Percentiles rank a stretch among this genome's conserved stretches.
These are phyloP conservation scores for Eristalis tenax DNA, from an alignment of 2,888 invertebrate species.

Conservation along the genomic window DNA sequence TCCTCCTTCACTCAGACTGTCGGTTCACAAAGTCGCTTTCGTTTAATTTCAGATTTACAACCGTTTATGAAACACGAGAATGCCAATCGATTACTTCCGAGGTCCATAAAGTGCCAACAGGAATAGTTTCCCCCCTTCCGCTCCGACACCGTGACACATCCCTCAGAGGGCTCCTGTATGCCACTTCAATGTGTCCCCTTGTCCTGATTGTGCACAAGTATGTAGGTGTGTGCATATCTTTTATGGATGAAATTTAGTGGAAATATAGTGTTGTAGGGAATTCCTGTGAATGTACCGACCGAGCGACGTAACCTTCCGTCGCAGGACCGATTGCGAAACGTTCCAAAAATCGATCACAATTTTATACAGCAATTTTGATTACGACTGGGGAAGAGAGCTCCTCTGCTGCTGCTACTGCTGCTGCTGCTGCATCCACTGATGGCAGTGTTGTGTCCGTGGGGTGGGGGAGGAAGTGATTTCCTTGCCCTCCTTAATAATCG, in stretches of 20 bases:
- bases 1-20: constrained; percentile 14
- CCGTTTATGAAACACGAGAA: constrained; percentile 67
- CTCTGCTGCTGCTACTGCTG: no score
- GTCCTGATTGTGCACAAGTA: neutral
- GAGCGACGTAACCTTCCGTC: neutral
- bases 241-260: constrained; percentile 60
- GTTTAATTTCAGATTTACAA: constrained; percentile 70
- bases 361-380: constrained; percentile 70
- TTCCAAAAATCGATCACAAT: constrained; percentile 57
- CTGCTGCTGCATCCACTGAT: neutral
- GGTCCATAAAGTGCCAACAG: constrained; percentile 64
- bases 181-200: neutral
- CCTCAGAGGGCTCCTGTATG: neutral
- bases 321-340: constrained; percentile 28
- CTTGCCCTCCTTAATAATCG: constrained; percentile 60
- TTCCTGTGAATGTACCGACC: neutral
- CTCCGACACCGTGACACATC: neutral
- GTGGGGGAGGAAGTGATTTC: constrained; percentile 26
- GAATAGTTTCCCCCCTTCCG: constrained; percentile 37
- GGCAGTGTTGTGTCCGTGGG: neutral
- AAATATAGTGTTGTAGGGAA: constrained; percentile 38
- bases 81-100: constrained; percentile 67
- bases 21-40: constrained; percentile 64
- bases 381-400: constrained; percentile 34
- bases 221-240: constrained; percentile 28